A percentile compares a stretch with the other conserved stretches of the same genome.
Conservation (phyloP, 2,888 invertebrate genomes). For the Anoplius nigerrimus region DNA sequence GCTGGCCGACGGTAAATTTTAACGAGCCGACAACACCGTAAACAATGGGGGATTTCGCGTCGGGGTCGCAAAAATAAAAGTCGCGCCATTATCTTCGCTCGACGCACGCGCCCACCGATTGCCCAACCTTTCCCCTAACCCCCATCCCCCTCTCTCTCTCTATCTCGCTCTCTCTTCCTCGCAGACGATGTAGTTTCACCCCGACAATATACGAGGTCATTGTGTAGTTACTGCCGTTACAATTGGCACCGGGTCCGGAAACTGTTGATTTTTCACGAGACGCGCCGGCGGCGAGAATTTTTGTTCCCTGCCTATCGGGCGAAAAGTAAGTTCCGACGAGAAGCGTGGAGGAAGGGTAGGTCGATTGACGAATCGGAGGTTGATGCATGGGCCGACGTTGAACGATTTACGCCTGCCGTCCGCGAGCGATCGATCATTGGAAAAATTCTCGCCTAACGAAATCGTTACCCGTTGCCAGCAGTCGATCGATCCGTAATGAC, state of each 20-base stretch:
- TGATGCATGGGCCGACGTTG: constrained; percentile 1
- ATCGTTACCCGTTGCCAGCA: too few relatives aligned
- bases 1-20: not conserved
- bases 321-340: too few relatives aligned
- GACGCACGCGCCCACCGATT: not conserved
- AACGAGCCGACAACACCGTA: constrained; percentile 3
- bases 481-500: too few relatives aligned
- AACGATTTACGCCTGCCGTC: not conserved
- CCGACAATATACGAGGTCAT: not conserved
- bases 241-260: not conserved
- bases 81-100: not conserved
- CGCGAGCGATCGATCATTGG: not conserved
- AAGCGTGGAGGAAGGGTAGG: too few relatives aligned
- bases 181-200: too few relatives aligned
- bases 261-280: not conserved
- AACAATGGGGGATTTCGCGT: not conserved
- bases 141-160: too few relatives aligned
- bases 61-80: constrained; percentile 1
- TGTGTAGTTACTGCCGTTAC: not conserved
- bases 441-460: too few relatives aligned
- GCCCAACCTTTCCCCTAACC: not conserved
- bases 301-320: not conserved
- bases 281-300: not conserved
- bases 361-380: not conserved
- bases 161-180: too few relatives aligned